Conservation (phyloP, 2,888 invertebrate species). For the Marronus borbonicus region DNA sequence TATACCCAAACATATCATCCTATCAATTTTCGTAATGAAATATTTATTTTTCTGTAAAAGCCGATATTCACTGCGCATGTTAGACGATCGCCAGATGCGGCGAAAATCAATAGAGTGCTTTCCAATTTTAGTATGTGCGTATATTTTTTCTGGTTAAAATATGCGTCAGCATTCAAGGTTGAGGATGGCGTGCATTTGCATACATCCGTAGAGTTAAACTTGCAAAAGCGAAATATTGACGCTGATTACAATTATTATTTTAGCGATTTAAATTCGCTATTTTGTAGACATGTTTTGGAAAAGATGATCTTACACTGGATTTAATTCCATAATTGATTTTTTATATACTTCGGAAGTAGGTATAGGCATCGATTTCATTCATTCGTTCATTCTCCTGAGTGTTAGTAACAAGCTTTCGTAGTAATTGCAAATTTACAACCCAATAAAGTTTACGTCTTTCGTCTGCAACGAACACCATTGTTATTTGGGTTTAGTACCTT, state of each 20-base stretch:
- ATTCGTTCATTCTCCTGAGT: not conserved
- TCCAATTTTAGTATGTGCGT: constrained; percentile 17
- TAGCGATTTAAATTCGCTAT: not conserved
- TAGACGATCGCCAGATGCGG: constrained; percentile 22
- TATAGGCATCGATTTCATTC: not conserved
- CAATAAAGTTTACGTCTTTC: not conserved
- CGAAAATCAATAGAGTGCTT: constrained; percentile 31
- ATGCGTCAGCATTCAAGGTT: constrained; percentile 30
- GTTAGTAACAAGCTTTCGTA: not conserved
- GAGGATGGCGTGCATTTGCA: constrained; percentile 32
- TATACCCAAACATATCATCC: not conserved
- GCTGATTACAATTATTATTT: constrained; percentile 5
- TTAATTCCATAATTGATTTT: not conserved
- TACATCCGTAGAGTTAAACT: not conserved
- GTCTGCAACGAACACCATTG: not conserved
- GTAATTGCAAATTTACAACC: not conserved
- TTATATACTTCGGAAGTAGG: not conserved
- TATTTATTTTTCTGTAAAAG: constrained; percentile 24
- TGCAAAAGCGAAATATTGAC: not conserved
- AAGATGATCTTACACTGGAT: not conserved
- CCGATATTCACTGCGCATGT: constrained; percentile 18
- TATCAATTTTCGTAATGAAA: constrained; percentile 10
- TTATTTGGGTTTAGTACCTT: not conserved
- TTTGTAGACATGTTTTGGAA: not conserved
- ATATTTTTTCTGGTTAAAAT: constrained; percentile 15